These are phyloP conservation scores for Idaea biselata DNA, from an alignment of 2,888 invertebrate genomes.

Conservation along the genomic window DNA sequence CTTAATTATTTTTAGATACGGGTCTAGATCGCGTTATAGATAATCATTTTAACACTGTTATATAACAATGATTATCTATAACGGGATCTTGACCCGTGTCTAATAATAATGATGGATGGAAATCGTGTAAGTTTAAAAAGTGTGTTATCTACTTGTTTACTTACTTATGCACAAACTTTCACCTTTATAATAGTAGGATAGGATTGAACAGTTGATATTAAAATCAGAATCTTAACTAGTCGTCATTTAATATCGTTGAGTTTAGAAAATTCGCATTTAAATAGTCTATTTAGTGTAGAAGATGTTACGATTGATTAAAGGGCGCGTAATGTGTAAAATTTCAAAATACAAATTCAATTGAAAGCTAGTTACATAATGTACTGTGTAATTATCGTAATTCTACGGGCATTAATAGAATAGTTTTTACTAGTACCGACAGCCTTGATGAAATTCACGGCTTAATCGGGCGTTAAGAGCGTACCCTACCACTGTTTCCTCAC, in stretches of 20 bases:
- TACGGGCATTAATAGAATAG: neutral
- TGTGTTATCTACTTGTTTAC: too few relatives aligned
- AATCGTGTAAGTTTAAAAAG: too few relatives aligned
- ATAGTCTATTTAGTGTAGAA: constrained; percentile 13
- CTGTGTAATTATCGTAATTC: neutral
- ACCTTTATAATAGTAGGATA: too few relatives aligned
- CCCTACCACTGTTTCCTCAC: too few relatives aligned
- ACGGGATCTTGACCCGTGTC: too few relatives aligned
- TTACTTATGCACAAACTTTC: too few relatives aligned
- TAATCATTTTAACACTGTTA: too few relatives aligned
- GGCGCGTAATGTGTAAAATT: neutral
- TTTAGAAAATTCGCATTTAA: constrained; percentile 28
- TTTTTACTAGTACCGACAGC: neutral
- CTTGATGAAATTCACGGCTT: neutral
- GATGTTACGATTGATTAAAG: neutral
- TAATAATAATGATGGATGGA: too few relatives aligned
- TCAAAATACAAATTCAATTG: neutral
- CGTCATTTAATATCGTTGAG: constrained; percentile 21
- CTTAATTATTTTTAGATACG: too few relatives aligned
- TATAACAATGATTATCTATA: too few relatives aligned
- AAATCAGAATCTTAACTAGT: constrained; percentile 20
- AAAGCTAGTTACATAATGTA: neutral
- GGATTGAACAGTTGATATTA: too few relatives aligned
- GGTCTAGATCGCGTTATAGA: too few relatives aligned
- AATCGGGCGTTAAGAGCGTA: neutral